Evolutionary conservation across 2,888 invertebrate genomes (phyloP).

Genomic region (Atethmia centrago): DNA sequence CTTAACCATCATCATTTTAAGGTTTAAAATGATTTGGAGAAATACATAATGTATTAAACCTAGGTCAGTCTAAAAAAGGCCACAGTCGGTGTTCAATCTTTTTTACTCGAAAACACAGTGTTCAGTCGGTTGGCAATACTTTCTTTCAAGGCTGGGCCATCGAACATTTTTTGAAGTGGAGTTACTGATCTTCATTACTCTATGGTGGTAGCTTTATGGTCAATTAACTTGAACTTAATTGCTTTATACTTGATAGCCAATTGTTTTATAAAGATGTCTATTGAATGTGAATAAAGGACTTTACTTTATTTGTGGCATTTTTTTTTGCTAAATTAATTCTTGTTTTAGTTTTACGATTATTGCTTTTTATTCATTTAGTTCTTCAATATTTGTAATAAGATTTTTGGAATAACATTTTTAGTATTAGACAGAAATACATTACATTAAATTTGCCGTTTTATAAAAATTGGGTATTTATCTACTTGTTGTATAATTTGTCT

Average conservation of each 20-base stretch:
- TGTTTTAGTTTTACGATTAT: constrained; percentile 14
- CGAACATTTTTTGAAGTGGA: neutral
- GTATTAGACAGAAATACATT: too few species aligned
- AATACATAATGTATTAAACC: neutral
- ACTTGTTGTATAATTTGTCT: neutral
- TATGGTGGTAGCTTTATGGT: constrained; percentile 40
- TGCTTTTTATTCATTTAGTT: constrained; percentile 5
- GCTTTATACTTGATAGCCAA: constrained; percentile 62
- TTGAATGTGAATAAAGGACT: constrained; percentile 37
- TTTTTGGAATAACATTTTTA: neutral
- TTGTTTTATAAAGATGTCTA: constrained; percentile 64
- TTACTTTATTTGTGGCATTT: constrained; percentile 43
- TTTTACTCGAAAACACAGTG: too few species aligned
- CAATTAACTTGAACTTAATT: constrained; percentile 66
- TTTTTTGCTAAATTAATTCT: constrained; percentile 7
- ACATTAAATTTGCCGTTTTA: neutral
- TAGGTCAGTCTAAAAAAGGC: neutral
- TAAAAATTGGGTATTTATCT: neutral
- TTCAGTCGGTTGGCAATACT: neutral
- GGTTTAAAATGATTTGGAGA: too few species aligned
- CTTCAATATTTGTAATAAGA: neutral
- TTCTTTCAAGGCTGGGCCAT: too few species aligned
- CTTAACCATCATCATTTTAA: too few species aligned
- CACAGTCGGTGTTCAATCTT: neutral
- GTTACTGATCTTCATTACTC: constrained; percentile 13